Base-by-base conservation (phyloP, 2,797 vertebrate genomes). In the Gallirallus australis region DNA sequence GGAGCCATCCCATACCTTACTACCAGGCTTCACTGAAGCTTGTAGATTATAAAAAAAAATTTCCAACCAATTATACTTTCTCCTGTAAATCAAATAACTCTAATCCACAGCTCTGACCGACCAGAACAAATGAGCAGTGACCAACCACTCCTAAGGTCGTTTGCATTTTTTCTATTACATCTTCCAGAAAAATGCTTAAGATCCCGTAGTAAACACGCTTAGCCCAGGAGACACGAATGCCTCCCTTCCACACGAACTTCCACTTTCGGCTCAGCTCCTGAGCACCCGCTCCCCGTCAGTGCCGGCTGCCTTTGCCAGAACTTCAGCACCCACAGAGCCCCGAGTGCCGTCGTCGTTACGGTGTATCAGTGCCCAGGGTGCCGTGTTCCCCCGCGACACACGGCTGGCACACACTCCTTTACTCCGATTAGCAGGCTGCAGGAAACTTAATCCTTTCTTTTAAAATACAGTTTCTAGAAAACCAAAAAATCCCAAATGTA, bases 331-430 rank as follows among this genome's bases (percentile, higher is more conserved):
- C 0, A 0, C 39, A 17, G 82, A 87, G 76, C 35, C 88, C 52
- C 0, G 0, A 30, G 60, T 17, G 54, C 73, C 33, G 25, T 3
- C 28, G 5, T 6, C 28, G 5, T 6, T 57, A 35, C 0, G 3
- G 56, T 0, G 7, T 60, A 31, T 23, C 57, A 21, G 35, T 2
- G 59, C 75, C 60, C 35, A 40, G 63, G 66, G 40, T n/a, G 48
- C 61, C 88, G 81, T 64, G 82, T 4, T 66, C 84, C 83, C 81
- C 73, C 5, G 13, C 24, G 9, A 45, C 12, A 24, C 82, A 24
- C 23, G 30, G 9, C 76, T 39, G 61, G 53, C 79, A 83, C 4
- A 1, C 4, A 1, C 59, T 64, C 54, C 1, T 48, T 87, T 35
- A 59, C 69, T 45, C 80, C 11, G 23, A 61, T 77, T n/a, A 70